phyloP scores from a whole-genome alignment of 2,113 vertebrate genomes.

The Brienomyrus brachyistius region DNA sequence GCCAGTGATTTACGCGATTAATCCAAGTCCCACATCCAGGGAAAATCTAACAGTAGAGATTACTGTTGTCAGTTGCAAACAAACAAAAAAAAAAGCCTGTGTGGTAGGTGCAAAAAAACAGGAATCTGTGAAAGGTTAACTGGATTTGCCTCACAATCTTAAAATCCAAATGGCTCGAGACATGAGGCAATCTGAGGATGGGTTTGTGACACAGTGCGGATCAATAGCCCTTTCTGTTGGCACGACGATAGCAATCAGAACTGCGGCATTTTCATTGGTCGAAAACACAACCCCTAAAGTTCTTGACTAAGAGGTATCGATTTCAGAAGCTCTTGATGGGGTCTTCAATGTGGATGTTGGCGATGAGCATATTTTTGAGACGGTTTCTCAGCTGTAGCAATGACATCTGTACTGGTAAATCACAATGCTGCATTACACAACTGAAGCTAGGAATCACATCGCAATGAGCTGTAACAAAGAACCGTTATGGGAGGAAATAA shows the following conservation, averaged over 20 bases:
- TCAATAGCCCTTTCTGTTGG: conserved; percentile 39
- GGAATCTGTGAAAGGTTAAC: conserved; percentile 15
- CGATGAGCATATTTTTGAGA: conserved; percentile 2
- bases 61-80: not conserved
- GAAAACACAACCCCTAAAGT: conserved; percentile 23
- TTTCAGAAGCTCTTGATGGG: conserved; percentile 27
- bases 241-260: conserved; percentile 39
- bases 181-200: conserved; percentile 29
- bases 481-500: not conserved
- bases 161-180: conserved; percentile 17
- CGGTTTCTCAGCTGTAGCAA: not conserved
- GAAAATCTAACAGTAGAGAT: not conserved
- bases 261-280: conserved; percentile 6
- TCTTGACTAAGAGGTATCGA: conserved; percentile 41
- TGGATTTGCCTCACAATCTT: conserved; percentile 20
- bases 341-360: not conserved
- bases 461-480: not conserved
- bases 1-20: not conserved
- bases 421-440: not conserved
- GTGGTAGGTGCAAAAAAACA: not conserved
- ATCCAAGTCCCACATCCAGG: not conserved
- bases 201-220: conserved; percentile 10
- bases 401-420: not conserved
- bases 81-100: not conserved
- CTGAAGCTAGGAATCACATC: not conserved